Conservation (phyloP, 2,797 vertebrate species). For the Micropoecilia bifurca region DNA sequence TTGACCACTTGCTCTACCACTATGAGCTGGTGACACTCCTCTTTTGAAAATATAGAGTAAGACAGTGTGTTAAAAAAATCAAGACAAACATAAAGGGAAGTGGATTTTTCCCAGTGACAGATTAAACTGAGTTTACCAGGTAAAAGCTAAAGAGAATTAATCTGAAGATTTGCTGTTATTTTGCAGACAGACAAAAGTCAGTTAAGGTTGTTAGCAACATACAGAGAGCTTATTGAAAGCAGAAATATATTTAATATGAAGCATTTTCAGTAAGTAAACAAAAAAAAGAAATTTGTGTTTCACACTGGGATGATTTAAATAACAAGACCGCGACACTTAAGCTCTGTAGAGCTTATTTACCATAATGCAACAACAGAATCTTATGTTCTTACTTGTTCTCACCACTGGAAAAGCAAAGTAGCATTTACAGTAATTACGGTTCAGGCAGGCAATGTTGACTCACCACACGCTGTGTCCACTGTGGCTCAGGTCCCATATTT, state of each 20-base stretch:
- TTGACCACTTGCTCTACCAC: background rate
- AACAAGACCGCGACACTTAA: background rate
- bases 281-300: background rate
- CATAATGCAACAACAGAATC: background rate
- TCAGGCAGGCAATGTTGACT: slow-evolving; percentile 3
- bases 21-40: background rate
- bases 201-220: slow-evolving; percentile 22
- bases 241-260: slow-evolving; percentile 18
- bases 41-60: background rate
- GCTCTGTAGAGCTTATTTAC: background rate
- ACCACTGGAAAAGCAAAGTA: background rate
- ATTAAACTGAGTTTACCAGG: slow-evolving; percentile 15
- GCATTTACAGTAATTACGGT: background rate
- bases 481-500: slow-evolving; percentile 80
- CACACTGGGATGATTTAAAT: background rate
- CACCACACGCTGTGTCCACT: slow-evolving; percentile 16
- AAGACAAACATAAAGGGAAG: background rate
- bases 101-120: background rate
- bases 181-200: slow-evolving; percentile 8
- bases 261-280: background rate
- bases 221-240: background rate
- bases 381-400: background rate
- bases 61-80: background rate
- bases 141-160: slow-evolving; percentile 1
- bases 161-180: slow-evolving; percentile 14